These are phyloP conservation scores for Coreoperca whiteheadi DNA, from an alignment of 2,113 vertebrate species.

Conservation along the genomic window DNA sequence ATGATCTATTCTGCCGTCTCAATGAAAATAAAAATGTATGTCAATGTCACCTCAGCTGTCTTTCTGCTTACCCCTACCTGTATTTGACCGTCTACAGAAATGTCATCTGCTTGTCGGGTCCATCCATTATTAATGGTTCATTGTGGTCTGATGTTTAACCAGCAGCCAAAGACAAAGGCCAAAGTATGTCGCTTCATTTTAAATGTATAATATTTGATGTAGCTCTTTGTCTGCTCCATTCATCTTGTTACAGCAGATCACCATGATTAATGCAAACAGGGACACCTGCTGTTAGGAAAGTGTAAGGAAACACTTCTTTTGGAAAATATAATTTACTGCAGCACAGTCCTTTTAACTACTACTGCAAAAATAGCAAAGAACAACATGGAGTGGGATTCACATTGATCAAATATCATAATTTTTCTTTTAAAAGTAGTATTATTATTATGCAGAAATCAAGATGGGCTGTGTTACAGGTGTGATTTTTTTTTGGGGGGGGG, in stretches of 20 bases:
- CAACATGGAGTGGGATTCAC: neutral
- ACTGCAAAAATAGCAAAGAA: neutral
- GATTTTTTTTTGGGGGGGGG: neutral
- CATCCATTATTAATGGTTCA: neutral
- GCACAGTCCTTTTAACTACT: neutral
- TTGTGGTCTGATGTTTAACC: neutral
- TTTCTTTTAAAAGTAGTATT: neutral
- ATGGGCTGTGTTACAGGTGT: neutral
- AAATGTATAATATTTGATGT: neutral
- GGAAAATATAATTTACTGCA: neutral
- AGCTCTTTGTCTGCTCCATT: neutral
- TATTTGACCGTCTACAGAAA: neutral
- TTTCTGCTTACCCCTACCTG: neutral
- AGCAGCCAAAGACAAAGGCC: constrained; percentile 5
- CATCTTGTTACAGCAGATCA: neutral
- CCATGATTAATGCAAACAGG: constrained; percentile 32
- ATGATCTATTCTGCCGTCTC: neutral
- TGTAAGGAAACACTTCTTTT: constrained; percentile 7
- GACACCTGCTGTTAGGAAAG: constrained; percentile 72
- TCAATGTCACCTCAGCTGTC: neutral
- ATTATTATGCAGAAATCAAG: neutral
- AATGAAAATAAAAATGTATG: neutral
- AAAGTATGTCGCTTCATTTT: neutral
- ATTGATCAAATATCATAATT: neutral
- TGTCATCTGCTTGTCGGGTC: neutral